Evolutionary conservation across 2,113 vertebrate species (phyloP), one percentile per base, ranked within the genome.

Genomic region (Paratilapia polleni): DNA sequence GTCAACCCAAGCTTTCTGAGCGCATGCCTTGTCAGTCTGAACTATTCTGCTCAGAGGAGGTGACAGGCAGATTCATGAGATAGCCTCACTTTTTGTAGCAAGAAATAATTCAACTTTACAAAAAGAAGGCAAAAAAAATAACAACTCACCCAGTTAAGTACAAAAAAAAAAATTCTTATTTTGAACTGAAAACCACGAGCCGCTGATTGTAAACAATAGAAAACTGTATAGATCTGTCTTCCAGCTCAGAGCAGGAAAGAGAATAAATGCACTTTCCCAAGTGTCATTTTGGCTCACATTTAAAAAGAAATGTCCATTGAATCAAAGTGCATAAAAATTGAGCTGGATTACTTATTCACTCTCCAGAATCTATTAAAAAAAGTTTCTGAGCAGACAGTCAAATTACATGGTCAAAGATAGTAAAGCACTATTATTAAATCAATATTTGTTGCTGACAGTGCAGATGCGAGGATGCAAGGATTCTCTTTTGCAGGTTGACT

Each of bases 391-490:
- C 38, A 78, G 26, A 84, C 74, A 52, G 31, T 86, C 80, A 82
- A 84, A 77, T 87, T 80, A 62, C 83, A 78, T 47, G 62, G 68
- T 68, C 81, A 77, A 80, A 82, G 57, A 74, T 12, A 78, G 59
- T n/a, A 54, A 54, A 73, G 47, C 26, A 56, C 31, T 60, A 14
- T 68, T 56, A 83, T 78, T 57, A 66, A 83, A 80, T 87, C 84
- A 85, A 38, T 86, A 78, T 76, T 79, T 79, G 77, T 66, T 78
- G 86, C 86, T 82, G 84, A 87, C 70, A 57, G 52, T 2, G 77
- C 52, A 17, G 73, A 59, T 8, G 38, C 54, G n/a, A 31, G 61
- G 17, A 86, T 52, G n/a, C n/a, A n/a, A n/a, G 60, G 82, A 59
- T 59, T 78, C 34, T 87, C 79, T 80, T 64, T 61, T 49, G 19